phyloP scores from a whole-genome alignment of 2,888 invertebrate species.

The Lycaena phlaeas region DNA sequence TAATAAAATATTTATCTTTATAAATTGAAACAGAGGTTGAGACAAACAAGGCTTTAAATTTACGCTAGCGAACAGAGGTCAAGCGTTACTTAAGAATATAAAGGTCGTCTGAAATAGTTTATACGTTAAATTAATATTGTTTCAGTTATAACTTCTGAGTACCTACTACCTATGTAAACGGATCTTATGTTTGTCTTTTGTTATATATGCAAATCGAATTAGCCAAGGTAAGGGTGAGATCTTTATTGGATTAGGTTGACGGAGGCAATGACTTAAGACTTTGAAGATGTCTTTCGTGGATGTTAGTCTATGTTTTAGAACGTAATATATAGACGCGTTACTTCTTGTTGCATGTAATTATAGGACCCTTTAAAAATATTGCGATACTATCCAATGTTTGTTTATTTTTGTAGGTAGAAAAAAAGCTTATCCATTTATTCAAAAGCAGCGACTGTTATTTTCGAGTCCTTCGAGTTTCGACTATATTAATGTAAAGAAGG shows the following conservation, averaged over 20 bases:
- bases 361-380: no score
- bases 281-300: not conserved
- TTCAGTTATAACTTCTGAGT: not conserved
- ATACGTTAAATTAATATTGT: not conserved
- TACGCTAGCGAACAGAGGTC: not conserved
- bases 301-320: no score
- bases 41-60: not conserved
- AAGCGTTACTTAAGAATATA: not conserved
- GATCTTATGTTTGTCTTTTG: conserved; percentile 2
- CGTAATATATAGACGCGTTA: no score
- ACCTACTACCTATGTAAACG: not conserved
- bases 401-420: no score
- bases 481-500: no score
- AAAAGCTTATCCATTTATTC: no score
- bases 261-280: conserved; percentile 3
- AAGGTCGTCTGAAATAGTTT: not conserved
- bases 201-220: conserved; percentile 15
- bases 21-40: no score
- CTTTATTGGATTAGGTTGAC: conserved; percentile 12
- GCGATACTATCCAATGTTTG: no score
- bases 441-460: no score
- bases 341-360: no score
- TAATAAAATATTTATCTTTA: no score
- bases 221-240: conserved; percentile 13
- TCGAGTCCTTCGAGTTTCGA: no score